Evolutionary conservation across 2,888 invertebrate species (phyloP).

Genomic region (Archips crataeganus): DNA sequence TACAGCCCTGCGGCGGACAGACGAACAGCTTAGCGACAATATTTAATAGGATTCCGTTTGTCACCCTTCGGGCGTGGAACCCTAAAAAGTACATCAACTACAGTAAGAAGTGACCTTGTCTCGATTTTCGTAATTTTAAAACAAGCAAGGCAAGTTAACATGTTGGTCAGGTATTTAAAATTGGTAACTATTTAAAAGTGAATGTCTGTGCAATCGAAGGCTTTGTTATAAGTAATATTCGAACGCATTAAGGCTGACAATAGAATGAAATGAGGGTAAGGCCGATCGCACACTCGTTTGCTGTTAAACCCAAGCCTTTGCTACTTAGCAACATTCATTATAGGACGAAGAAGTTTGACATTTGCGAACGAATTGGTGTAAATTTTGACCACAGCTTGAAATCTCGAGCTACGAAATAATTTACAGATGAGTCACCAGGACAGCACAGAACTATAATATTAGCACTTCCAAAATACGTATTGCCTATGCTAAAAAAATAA

Average conservation of each 20-base stretch:
- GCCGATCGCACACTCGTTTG: conserved; percentile 68
- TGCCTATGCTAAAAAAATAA: conserved; percentile 42
- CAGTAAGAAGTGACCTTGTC: not conserved
- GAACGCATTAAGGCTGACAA: conserved; percentile 63
- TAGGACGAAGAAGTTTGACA: conserved; percentile 46
- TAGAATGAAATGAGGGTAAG: conserved; percentile 65
- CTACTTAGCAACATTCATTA: conserved; percentile 56
- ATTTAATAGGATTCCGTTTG: too few relatives aligned
- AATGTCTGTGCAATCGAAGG: conserved; percentile 64
- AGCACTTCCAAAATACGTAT: too few relatives aligned
- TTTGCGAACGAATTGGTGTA: not conserved
- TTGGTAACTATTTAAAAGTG: conserved; percentile 55
- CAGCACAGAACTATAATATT: not conserved
- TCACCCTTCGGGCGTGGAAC: too few relatives aligned
- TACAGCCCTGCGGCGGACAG: too few relatives aligned
- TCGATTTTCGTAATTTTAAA: conserved; percentile 1
- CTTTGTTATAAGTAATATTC: conserved; percentile 56
- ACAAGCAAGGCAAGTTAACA: not conserved
- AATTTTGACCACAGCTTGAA: not conserved
- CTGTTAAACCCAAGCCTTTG: conserved; percentile 54
- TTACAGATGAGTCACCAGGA: not conserved
- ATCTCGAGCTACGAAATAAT: not conserved
- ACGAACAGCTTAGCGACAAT: too few relatives aligned
- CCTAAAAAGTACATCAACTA: not conserved
- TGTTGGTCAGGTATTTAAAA: not conserved